phyloP scores from a whole-genome alignment of 2,113 vertebrate species.

The Pachyramphus minor region DNA sequence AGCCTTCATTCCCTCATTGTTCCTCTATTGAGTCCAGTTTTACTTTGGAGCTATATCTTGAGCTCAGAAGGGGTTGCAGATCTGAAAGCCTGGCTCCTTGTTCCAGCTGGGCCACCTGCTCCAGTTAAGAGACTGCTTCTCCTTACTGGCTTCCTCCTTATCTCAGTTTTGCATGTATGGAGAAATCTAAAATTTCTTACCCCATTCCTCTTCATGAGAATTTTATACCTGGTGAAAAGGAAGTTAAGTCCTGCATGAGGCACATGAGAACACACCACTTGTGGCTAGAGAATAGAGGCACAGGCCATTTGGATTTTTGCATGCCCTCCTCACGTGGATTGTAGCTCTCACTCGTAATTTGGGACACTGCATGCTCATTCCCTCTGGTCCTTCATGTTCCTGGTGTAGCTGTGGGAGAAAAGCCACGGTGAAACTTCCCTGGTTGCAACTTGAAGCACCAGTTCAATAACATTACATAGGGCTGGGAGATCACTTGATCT shows the following conservation, averaged over 20 bases:
- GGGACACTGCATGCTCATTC: not conserved
- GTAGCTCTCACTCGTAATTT: not conserved
- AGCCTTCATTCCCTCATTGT: not conserved
- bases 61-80: not conserved
- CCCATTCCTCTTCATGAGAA: not conserved
- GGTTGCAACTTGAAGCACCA: not conserved
- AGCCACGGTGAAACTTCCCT: not conserved
- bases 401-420: not conserved
- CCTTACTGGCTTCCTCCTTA: not conserved
- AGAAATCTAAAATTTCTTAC: not conserved
- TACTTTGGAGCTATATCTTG: not conserved
- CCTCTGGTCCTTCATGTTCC: not conserved
- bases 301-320: not conserved
- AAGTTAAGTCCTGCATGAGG: not conserved
- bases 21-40: not conserved
- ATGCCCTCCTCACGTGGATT: fast-evolving
- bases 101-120: not conserved
- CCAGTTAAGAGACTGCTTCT: not conserved
- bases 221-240: not conserved
- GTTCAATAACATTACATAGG: not conserved
- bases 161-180: not conserved
- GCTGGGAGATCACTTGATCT: too few relatives aligned
- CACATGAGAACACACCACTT: not conserved
- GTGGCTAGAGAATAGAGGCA: fast-evolving
- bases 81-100: not conserved